Base-by-base conservation (phyloP, 2,888 invertebrate species). In the Pristionchus maxplancki region DNA sequence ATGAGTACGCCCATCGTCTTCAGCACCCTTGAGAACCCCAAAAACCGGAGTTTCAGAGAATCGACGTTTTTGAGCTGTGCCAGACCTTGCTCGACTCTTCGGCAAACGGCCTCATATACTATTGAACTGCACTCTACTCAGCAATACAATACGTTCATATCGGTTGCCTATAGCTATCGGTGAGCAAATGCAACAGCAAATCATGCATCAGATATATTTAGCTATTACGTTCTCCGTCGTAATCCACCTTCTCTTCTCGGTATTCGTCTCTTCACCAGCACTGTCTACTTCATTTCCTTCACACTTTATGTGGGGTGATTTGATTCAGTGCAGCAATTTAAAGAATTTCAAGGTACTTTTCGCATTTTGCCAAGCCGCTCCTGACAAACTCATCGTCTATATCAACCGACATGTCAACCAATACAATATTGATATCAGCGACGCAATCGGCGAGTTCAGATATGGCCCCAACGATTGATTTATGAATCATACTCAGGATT, bases 261-360 rank as follows among this genome's bases (percentile, higher is more conserved):
- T 3, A 71, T 20, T 37, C 37, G 71, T 0, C 1, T 40, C 37
- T 71, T 71, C 37, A 37, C 71, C 4, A 6, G 4, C 5, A 37
- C 37, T 3, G 37, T 71, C 15, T 71, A 37, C 37, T 9, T 71
- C 17, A 71, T 71, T 8, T 71, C 71, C 31, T 37, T 71, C 24
- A 17, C 71, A 24, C 71, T 71, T 40, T 71, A 71, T 8, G 71
- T 71, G 37, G 20, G 71, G 6, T 15, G 37, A 20, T 71, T 34
- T n/a, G n/a, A n/a, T n/a, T n/a, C n/a, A n/a, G n/a, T n/a, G n/a
- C n/a, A n/a, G n/a, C n/a, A n/a, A n/a, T n/a, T n/a, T n/a, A n/a
- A n/a, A n/a, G n/a, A n/a, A n/a, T n/a, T n/a, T n/a, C n/a, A n/a
- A 64, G 64, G 64, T 64, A 64, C 64, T 67, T 3, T 67, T 67